Evolutionary conservation across 2,888 invertebrate genomes (phyloP).

Genomic region (Campoplex capitator): DNA sequence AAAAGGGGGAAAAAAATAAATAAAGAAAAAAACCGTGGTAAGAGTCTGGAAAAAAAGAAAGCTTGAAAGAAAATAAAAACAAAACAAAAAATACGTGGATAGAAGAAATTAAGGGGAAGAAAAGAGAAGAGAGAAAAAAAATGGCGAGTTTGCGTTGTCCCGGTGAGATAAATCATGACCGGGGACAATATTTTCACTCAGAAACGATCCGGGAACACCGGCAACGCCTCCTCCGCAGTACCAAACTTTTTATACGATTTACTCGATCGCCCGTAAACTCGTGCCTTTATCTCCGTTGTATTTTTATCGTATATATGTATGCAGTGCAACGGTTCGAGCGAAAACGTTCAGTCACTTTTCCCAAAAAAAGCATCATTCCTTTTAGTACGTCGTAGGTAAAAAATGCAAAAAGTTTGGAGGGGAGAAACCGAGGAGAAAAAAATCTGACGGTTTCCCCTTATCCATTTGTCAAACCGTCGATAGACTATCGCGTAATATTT

Average conservation of each 20-base stretch:
- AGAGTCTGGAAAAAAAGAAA: slow-evolving; percentile 9
- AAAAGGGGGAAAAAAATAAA: background rate
- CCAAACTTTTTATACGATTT: slow-evolving; percentile 25
- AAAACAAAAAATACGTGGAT: slow-evolving; percentile 32
- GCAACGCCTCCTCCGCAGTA: background rate
- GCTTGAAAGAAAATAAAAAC: slow-evolving; percentile 29
- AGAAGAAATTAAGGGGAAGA: background rate
- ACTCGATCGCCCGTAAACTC: slow-evolving; percentile 44
- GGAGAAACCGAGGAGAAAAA: background rate
- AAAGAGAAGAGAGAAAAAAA: background rate
- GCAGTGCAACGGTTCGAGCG: background rate
- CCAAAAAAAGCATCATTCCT: slow-evolving; percentile 17
- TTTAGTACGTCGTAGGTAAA: background rate
- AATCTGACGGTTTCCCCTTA: slow-evolving; percentile 4
- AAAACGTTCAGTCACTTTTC: background rate
- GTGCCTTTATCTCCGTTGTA: slow-evolving; percentile 35
- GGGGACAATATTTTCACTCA: slow-evolving; percentile 62
- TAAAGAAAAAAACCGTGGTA: slow-evolving; percentile 24
- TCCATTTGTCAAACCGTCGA: slow-evolving; percentile 44
- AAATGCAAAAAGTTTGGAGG: background rate
- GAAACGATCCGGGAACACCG: slow-evolving; percentile 1
- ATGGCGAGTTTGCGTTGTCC: background rate
- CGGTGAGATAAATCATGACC: slow-evolving; percentile 31
- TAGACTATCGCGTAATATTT: slow-evolving; percentile 24
- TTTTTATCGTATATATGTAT: background rate